Conservation (phyloP, 92 coral and sea anemone species). For the Zoanthus sansibaricus region DNA sequence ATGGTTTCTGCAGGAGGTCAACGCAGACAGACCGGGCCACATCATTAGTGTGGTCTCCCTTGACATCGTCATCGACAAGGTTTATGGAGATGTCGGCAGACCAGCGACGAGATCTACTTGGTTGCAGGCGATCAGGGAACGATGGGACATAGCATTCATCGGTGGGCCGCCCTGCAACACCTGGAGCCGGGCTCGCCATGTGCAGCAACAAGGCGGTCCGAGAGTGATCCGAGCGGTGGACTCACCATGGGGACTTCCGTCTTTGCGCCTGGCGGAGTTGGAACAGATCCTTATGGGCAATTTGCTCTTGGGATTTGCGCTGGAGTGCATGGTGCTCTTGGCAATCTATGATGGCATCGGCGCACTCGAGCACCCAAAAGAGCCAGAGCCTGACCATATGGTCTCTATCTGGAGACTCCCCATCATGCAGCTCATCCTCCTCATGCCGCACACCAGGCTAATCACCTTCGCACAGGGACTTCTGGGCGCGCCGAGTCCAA, state of each 20-base stretch:
- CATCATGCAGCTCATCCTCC: background rate
- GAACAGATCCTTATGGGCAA: background rate
- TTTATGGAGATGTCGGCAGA: no score
- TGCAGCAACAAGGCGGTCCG: background rate
- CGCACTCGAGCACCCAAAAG: background rate
- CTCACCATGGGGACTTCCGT: background rate
- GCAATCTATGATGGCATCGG: background rate
- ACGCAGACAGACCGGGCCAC: no score
- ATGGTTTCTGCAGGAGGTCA: no score
- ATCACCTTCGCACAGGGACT: background rate
- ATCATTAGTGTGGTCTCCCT: no score
- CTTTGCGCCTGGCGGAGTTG: background rate
- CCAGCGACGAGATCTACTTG: no score
- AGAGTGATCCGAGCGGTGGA: background rate
- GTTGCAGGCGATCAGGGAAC: no score
- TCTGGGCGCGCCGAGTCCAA: background rate
- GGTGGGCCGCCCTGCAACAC: no score
- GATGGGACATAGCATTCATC: no score
- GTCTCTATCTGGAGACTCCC: background rate
- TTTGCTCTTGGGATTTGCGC: background rate
- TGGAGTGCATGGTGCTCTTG: background rate
- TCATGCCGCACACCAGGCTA: background rate
- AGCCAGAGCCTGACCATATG: background rate
- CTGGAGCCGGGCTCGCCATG: background rate
- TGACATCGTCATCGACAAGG: no score